Evolutionary conservation across 2,888 invertebrate species (phyloP).

Genomic region (Drosophila prostipennis): DNA sequence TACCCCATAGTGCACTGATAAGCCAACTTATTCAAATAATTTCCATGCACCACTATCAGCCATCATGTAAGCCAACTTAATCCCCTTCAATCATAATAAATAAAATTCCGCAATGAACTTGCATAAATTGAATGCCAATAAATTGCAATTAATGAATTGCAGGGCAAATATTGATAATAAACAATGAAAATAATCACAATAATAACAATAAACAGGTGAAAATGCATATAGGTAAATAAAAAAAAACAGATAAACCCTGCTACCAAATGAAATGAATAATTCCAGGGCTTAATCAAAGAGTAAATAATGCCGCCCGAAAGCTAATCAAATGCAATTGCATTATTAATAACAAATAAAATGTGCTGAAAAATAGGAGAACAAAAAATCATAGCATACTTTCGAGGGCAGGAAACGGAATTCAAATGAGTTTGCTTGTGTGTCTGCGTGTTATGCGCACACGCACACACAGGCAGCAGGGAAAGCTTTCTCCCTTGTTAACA

Average conservation of each 20-base stretch:
- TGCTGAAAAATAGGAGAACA: constrained; percentile 32
- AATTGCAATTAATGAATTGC: constrained; percentile 62
- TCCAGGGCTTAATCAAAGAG: constrained; percentile 43
- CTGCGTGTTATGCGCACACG: constrained; percentile 67
- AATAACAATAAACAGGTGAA: constrained; percentile 37
- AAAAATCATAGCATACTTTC: constrained; percentile 59
- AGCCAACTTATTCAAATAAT: background rate
- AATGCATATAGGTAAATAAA: constrained; percentile 12
- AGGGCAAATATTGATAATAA: constrained; percentile 66
- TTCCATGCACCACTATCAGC: constrained; percentile 7
- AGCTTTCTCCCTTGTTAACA: constrained; percentile 75
- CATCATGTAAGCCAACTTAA: constrained; percentile 19
- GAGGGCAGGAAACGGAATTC: constrained; percentile 47
- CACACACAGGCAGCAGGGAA: constrained; percentile 46
- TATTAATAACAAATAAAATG: constrained; percentile 65
- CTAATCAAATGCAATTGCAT: constrained; percentile 66
- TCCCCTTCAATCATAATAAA: constrained; percentile 22
- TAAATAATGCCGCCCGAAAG: constrained; percentile 46
- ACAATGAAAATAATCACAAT: constrained; percentile 38
- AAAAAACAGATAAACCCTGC: constrained; percentile 8
- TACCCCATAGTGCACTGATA: too few relatives aligned
- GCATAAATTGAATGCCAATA: constrained; percentile 28
- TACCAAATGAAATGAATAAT: constrained; percentile 48
- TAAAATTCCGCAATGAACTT: constrained; percentile 52
- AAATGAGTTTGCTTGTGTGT: constrained; percentile 58